A percentile compares a stretch with the other conserved stretches of the same genome.
These are phyloP conservation scores for Scalopus aquaticus DNA, from an alignment of 2,113 vertebrate species.

Conservation along the genomic window DNA sequence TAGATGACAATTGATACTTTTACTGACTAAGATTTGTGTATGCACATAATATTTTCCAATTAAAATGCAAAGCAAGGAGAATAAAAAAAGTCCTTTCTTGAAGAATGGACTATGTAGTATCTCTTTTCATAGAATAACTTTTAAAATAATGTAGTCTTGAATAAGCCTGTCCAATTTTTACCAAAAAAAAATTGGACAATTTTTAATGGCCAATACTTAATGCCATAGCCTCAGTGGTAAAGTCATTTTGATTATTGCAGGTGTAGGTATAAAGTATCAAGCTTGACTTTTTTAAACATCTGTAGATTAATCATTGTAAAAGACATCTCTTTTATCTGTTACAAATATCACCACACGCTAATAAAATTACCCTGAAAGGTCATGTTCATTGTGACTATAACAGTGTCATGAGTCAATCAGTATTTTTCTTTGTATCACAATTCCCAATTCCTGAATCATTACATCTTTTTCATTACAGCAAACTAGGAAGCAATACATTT, in stretches of 20 bases:
- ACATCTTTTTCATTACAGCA: neutral
- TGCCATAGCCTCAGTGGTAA: neutral
- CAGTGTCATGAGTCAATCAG: neutral
- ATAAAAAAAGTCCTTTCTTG: neutral
- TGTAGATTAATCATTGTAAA: neutral
- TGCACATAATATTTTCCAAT: neutral
- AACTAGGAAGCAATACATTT: neutral
- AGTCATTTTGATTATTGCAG: neutral
- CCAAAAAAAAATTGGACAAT: neutral
- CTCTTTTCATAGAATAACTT: neutral
- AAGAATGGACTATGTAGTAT: neutral
- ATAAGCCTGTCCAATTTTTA: neutral
- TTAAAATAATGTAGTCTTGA: neutral
- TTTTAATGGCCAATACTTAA: neutral
- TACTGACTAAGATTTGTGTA: neutral
- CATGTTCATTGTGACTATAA: neutral
- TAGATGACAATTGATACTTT: neutral
- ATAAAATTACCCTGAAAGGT: neutral
- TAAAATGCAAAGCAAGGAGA: neutral
- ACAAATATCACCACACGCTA: neutral
- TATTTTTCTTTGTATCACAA: neutral
- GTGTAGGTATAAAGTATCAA: neutral
- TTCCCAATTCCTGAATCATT: neutral
- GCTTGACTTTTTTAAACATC: neutral
- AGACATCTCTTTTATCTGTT: neutral